phyloP scores from a whole-genome alignment of 2,797 vertebrate species.

The Notoglanidium macrostoma region DNA sequence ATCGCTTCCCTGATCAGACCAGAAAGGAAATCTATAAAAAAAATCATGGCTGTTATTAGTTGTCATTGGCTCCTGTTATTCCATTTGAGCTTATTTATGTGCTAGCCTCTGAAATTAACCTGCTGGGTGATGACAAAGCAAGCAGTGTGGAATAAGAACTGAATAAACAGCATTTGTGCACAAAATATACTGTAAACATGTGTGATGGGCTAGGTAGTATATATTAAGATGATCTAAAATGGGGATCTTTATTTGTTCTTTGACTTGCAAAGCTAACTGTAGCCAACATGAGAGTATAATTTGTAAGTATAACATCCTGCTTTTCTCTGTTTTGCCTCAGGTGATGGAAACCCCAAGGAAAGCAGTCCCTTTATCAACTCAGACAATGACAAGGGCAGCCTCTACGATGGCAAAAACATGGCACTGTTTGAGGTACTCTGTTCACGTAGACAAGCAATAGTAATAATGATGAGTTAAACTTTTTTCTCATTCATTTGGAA shows the following conservation, averaged over 20 bases:
- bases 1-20: neutral
- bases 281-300: neutral
- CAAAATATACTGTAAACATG: neutral
- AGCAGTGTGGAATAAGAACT: neutral
- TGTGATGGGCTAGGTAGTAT: neutral
- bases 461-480: neutral
- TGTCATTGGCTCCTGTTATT: neutral
- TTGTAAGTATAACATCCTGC: neutral
- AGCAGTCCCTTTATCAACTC: constrained; percentile 87
- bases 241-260: neutral
- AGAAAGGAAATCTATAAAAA: neutral
- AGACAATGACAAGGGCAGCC: constrained; percentile 78
- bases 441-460: neutral
- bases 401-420: constrained; percentile 94
- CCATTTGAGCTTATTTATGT: neutral
- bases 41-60: neutral
- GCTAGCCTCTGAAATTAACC: neutral
- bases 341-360: constrained; percentile 86
- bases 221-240: neutral
- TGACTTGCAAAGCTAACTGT: neutral
- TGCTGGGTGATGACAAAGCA: neutral
- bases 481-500: neutral
- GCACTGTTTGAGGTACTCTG: constrained; percentile 89
- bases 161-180: neutral
- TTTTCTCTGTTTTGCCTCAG: constrained; percentile 66